These are phyloP conservation scores for Stramonita haemastoma DNA, from an alignment of 2,888 invertebrate species.

Conservation along the genomic window DNA sequence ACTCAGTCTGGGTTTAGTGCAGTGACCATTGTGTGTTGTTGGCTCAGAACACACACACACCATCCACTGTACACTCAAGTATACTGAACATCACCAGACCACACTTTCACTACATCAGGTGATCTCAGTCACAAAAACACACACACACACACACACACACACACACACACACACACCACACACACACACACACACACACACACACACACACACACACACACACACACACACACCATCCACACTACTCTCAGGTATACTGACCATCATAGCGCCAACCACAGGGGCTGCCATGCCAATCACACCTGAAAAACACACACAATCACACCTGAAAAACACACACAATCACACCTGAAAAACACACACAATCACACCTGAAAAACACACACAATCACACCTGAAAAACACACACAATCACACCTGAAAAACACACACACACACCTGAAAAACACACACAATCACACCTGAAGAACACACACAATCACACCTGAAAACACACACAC, in stretches of 20 bases:
- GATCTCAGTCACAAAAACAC: not conserved
- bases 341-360: constrained; percentile 83
- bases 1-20: no score
- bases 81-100: no score
- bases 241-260: constrained; percentile 71
- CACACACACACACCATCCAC: not conserved
- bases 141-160: not conserved
- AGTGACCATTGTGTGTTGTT: no score
- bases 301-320: constrained; percentile 79
- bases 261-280: constrained; percentile 86
- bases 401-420: constrained; percentile 89
- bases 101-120: no score
- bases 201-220: no score
- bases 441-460: constrained; percentile 84
- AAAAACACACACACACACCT: constrained; percentile 57
- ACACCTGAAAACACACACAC: no score
- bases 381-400: no score
- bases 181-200: not conserved
- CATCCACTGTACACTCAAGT: no score
- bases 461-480: constrained; percentile 79
- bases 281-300: constrained; percentile 89
- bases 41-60: no score
- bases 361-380: constrained; percentile 84
- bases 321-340: constrained; percentile 81
- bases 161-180: not conserved